These are phyloP conservation scores for Trachops cirrhosus DNA, from an alignment of 2,797 vertebrate genomes.

Conservation along the genomic window DNA sequence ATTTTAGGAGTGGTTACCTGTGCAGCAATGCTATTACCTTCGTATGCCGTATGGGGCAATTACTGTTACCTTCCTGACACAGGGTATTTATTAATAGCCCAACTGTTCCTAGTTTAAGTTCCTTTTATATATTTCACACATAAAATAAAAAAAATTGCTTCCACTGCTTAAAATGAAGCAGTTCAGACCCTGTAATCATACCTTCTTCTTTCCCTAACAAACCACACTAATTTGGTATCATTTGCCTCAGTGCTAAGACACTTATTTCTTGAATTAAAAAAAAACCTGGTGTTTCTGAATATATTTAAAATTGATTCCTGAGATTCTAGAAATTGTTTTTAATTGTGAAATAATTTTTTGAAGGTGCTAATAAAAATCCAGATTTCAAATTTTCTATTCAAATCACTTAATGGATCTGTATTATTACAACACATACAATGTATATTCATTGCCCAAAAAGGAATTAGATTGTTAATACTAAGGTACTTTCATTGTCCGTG, in stretches of 20 bases:
- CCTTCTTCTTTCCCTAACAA: conserved; percentile 38
- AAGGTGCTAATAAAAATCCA: not conserved
- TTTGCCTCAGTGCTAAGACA: not conserved
- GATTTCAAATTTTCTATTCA: not conserved
- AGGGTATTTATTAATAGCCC: conserved; percentile 56
- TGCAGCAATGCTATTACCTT: not conserved
- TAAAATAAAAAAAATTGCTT: not conserved
- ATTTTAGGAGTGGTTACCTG: not conserved
- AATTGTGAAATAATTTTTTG: not conserved
- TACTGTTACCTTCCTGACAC: not conserved
- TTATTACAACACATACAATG: not conserved
- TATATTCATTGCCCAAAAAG: not conserved
- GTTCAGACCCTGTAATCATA: conserved; percentile 45
- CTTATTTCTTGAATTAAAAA: not conserved
- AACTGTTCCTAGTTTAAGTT: conserved; percentile 38
- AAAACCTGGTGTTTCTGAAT: not conserved
- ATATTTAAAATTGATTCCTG: not conserved
- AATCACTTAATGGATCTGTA: not conserved
- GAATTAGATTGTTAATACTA: not conserved
- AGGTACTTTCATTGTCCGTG: not conserved
- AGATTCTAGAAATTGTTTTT: not conserved
- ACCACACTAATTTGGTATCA: conserved; percentile 31
- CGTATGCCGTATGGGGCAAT: not conserved
- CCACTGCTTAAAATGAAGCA: conserved; percentile 49
- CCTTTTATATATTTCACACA: conserved; percentile 54